phyloP scores from a whole-genome alignment of 2,888 invertebrate species.

The Amitus sp. region DNA sequence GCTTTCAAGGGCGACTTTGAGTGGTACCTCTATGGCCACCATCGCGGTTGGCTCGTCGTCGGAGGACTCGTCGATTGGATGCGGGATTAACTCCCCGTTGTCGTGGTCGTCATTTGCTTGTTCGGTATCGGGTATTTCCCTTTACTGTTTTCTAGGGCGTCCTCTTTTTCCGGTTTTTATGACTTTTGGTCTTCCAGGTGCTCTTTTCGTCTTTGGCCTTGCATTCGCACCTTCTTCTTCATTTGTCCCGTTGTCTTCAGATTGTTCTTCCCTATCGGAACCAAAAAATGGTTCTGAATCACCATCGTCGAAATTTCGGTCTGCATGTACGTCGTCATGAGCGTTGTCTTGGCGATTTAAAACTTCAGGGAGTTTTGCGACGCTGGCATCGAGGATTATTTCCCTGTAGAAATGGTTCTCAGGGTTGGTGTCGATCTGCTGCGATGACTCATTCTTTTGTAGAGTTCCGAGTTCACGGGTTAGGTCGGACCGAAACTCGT shows the following conservation, averaged over 20 bases:
- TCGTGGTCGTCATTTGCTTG: background rate
- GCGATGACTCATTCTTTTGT: background rate
- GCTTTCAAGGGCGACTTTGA: conserved; percentile 1
- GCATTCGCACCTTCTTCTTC: background rate
- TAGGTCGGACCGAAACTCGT: too few relatives aligned
- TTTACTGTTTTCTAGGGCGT: conserved; percentile 4
- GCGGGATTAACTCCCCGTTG: too few relatives aligned
- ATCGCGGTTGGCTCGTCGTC: background rate
- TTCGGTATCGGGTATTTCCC: background rate
- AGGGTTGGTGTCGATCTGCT: background rate
- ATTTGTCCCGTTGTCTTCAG: background rate
- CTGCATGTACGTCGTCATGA: too few relatives aligned
- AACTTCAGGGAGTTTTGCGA: too few relatives aligned
- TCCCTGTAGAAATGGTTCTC: too few relatives aligned
- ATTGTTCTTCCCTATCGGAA: too few relatives aligned
- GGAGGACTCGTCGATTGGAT: too few relatives aligned
- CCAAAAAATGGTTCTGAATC: too few relatives aligned
- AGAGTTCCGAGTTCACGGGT: too few relatives aligned
- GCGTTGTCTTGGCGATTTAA: too few relatives aligned
- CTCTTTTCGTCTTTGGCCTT: background rate
- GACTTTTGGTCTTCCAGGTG: background rate
- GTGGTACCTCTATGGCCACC: background rate
- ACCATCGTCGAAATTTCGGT: too few relatives aligned
- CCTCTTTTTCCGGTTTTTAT: conserved; percentile 6
- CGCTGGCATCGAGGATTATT: too few relatives aligned